Evolutionary conservation across 2,797 vertebrate genomes (phyloP).

Genomic region (Garrulus glandarius): DNA sequence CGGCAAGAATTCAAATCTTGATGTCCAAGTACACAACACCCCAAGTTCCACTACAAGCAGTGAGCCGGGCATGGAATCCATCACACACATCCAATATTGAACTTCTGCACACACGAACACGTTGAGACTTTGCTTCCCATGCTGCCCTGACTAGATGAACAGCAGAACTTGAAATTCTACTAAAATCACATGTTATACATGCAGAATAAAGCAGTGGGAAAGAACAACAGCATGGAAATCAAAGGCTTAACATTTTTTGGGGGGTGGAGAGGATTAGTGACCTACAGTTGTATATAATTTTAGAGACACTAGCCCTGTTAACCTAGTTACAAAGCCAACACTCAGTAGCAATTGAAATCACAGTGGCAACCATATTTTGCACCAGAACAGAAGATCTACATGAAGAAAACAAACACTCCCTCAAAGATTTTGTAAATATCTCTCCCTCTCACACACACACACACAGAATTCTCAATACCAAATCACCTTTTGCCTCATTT

Average conservation of each 20-base stretch:
- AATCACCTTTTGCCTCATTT: not conserved
- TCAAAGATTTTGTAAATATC: not conserved
- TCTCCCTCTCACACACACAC: not conserved
- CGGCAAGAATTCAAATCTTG: not conserved
- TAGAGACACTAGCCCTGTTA: slow-evolving; percentile 13
- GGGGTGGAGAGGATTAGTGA: slow-evolving; percentile 41
- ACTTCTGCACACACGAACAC: not conserved
- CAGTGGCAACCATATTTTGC: not conserved
- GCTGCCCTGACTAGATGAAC: not conserved
- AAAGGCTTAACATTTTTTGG: slow-evolving; percentile 36
- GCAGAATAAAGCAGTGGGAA: not conserved
- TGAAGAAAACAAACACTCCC: not conserved
- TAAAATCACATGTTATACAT: not conserved
- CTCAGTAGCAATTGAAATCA: not conserved
- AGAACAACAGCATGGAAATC: slow-evolving; percentile 11
- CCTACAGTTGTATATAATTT: slow-evolving; percentile 46
- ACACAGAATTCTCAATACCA: not conserved
- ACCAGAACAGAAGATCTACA: not conserved
- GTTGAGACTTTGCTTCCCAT: not conserved
- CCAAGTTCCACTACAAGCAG: not conserved
- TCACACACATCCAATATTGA: not conserved
- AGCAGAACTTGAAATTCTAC: not conserved
- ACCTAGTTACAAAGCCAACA: slow-evolving; percentile 25
- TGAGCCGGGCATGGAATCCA: not conserved
- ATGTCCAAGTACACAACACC: not conserved